These are phyloP conservation scores for Glyphotaelius pellucidus DNA, from an alignment of 2,888 invertebrate genomes.

Conservation along the genomic window DNA sequence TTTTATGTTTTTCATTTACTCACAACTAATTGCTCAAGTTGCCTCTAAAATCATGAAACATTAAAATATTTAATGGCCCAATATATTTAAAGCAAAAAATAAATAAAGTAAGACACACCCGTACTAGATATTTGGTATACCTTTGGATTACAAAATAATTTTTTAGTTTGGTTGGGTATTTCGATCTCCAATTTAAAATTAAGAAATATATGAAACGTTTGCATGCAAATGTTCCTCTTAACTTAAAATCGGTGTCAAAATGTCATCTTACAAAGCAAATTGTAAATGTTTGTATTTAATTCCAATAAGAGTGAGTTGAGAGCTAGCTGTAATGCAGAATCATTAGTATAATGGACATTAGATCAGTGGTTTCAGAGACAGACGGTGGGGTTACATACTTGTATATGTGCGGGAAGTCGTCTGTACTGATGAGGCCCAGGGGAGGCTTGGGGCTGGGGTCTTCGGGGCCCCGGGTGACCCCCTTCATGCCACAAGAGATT, in stretches of 20 bases:
- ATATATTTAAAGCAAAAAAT: no score
- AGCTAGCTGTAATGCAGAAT: constrained; percentile 26
- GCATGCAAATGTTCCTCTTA: no score
- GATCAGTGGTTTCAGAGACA: neutral
- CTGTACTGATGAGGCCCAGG: constrained; percentile 89
- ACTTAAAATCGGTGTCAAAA: neutral
- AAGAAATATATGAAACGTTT: no score
- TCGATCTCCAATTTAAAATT: no score
- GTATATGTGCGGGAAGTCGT: constrained; percentile 89
- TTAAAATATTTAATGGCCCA: no score
- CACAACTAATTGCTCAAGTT: no score
- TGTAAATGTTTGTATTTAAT: neutral
- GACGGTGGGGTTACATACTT: constrained; percentile 81
- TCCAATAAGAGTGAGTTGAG: neutral
- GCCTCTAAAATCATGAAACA: no score
- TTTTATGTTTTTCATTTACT: no score
- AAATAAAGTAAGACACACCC: no score
- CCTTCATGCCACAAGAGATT: constrained; percentile 92
- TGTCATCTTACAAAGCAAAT: neutral
- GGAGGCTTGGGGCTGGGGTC: constrained; percentile 85
- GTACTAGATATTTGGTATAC: no score
- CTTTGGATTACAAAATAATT: no score
- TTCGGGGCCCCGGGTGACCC: constrained; percentile 82
- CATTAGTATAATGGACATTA: constrained; percentile 23
- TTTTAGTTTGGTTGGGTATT: no score